These are phyloP conservation scores for Sarcoramphus papa DNA, from an alignment of 2,797 vertebrate genomes.

Conservation along the genomic window DNA sequence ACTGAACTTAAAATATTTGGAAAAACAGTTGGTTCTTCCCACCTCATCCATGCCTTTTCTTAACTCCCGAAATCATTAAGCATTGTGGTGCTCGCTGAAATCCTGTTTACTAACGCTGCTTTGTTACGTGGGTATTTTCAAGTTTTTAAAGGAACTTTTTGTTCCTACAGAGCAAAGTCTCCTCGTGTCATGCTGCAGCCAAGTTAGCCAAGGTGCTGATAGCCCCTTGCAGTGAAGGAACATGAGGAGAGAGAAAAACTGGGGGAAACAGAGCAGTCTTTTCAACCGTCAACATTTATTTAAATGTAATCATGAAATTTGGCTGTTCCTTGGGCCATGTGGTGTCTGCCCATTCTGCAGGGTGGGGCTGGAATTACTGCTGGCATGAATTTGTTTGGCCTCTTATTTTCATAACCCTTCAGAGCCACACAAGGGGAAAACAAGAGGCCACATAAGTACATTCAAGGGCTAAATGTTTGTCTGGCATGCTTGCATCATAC, in stretches of 20 bases:
- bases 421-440: slow-evolving; percentile 44
- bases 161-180: neutral
- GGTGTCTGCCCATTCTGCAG: slow-evolving; percentile 43
- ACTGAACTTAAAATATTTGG: slow-evolving; percentile 24
- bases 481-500: slow-evolving; percentile 29
- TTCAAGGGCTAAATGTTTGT: slow-evolving; percentile 2
- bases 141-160: slow-evolving; percentile 35
- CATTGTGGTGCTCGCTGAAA: neutral
- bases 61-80: neutral
- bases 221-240: slow-evolving; percentile 22
- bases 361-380: slow-evolving; percentile 50
- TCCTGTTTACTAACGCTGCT: neutral
- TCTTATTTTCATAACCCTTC: slow-evolving; percentile 57
- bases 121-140: slow-evolving; percentile 5
- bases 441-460: slow-evolving; percentile 50
- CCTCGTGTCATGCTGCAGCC: neutral
- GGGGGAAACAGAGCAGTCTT: slow-evolving; percentile 7
- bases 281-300: slow-evolving; percentile 46
- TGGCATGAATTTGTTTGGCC: slow-evolving; percentile 44
- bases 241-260: neutral
- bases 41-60: neutral
- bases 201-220: slow-evolving; percentile 32
- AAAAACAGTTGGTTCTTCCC: slow-evolving; percentile 28
- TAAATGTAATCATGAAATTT: slow-evolving; percentile 27
- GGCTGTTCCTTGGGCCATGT: slow-evolving; percentile 25